Evolutionary conservation across 2,113 vertebrate species (phyloP).

Genomic region (Cyanistes caeruleus): DNA sequence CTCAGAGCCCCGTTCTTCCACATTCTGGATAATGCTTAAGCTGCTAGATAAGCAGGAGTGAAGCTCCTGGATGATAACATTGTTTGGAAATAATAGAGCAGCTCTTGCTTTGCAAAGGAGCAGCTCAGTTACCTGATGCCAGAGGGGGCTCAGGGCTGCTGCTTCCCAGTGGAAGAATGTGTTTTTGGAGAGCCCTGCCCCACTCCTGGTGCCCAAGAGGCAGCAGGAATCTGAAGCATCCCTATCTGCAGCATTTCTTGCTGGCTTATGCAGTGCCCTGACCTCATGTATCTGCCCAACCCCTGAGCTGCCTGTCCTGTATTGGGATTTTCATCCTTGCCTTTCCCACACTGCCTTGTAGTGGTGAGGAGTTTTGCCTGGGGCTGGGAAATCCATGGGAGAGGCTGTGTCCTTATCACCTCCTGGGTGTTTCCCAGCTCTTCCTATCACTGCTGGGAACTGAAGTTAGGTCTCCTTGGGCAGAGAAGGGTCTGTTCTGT

Average conservation of each 20-base stretch:
- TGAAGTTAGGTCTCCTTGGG: not conserved
- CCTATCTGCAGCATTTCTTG: constrained; percentile 15
- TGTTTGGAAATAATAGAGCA: constrained; percentile 47
- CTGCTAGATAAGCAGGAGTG: constrained; percentile 37
- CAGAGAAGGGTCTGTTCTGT: not conserved
- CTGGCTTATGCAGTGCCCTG: not conserved
- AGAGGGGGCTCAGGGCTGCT: not conserved
- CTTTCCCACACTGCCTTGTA: rapidly evolving
- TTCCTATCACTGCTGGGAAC: not conserved
- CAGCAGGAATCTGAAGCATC: constrained; percentile 51
- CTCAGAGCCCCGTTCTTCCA: constrained; percentile 4
- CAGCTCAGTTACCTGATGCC: not conserved
- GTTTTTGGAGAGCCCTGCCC: constrained; percentile 19
- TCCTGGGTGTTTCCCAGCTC: not conserved
- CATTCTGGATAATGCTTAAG: constrained; percentile 41
- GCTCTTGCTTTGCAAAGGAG: constrained; percentile 16
- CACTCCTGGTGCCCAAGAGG: not conserved
- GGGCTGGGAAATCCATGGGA: not conserved
- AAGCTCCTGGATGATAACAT: constrained; percentile 34
- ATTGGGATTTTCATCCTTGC: rapidly evolving
- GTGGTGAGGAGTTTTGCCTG: not conserved
- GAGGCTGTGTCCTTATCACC: not conserved
- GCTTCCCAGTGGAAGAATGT: constrained; percentile 21
- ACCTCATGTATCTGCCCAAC: not conserved
- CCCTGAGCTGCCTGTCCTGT: not conserved